These are phyloP conservation scores for Anaspis maculata DNA, from an alignment of 2,888 invertebrate genomes.

Conservation along the genomic window DNA sequence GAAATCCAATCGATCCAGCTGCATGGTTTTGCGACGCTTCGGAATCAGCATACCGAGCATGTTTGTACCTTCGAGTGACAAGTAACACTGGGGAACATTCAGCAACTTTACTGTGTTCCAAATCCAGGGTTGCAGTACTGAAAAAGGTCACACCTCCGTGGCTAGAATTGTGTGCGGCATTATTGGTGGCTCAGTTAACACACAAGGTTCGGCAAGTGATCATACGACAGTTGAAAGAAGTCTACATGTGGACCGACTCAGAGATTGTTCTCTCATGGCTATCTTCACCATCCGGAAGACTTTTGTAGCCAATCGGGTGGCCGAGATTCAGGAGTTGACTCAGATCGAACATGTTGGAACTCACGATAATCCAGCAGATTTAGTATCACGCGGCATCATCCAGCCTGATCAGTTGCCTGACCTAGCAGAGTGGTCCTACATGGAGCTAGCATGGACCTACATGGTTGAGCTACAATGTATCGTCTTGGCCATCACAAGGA, in stretches of 20 bases:
- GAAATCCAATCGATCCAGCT: not conserved
- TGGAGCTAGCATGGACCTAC: not conserved
- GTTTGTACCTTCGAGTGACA: not conserved
- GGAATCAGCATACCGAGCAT: not conserved
- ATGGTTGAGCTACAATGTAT: no score
- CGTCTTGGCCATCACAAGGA: no score
- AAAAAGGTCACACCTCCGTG: not conserved
- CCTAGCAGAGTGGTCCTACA: not conserved
- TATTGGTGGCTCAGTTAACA: not conserved
- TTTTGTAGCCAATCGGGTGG: not conserved
- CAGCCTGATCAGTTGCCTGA: not conserved
- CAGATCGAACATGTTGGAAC: not conserved
- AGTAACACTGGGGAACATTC: not conserved
- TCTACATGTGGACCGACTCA: not conserved
- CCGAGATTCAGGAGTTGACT: not conserved
- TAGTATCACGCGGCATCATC: not conserved
- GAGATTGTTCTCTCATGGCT: not conserved
- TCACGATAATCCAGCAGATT: not conserved
- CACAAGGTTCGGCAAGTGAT: not conserved
- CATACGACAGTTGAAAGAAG: not conserved
- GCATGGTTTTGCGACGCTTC: not conserved
- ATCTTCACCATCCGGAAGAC: not conserved
- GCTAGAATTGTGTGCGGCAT: not conserved
- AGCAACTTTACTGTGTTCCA: not conserved
- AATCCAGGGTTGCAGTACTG: not conserved